Evolutionary conservation across 2,888 invertebrate species (phyloP).

Genomic region (Drosophila subquinaria): DNA sequence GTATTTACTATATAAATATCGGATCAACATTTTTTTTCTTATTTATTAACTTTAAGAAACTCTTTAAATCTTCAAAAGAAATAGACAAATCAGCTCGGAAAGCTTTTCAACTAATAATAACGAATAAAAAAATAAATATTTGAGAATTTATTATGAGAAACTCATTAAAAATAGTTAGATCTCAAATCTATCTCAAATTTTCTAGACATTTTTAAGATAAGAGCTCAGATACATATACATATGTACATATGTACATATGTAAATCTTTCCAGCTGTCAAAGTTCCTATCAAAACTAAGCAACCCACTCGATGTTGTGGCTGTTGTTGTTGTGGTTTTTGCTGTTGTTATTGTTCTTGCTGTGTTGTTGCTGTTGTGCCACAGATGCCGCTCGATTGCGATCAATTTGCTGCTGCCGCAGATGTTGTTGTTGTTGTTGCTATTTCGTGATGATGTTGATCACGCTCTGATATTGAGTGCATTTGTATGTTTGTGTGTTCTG

Average conservation of each 20-base stretch:
- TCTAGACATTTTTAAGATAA: neutral
- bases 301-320: neutral
- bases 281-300: neutral
- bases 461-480: slow-evolving; percentile 57
- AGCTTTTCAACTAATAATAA: no score
- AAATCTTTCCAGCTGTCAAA: neutral
- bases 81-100: no score
- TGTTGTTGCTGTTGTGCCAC: slow-evolving; percentile 8
- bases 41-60: no score
- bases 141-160: neutral
- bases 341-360: slow-evolving; percentile 14
- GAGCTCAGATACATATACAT: no score
- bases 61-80: no score
- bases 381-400: slow-evolving; percentile 43
- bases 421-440: slow-evolving; percentile 16
- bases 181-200: neutral
- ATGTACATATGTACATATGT: neutral
- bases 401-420: slow-evolving; percentile 23
- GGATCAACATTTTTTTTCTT: no score
- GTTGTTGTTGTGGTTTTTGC: neutral
- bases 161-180: neutral
- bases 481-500: slow-evolving; percentile 28
- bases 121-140: no score
- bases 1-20: no score
- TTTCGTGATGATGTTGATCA: slow-evolving; percentile 45